Conservation (phyloP, 2,888 invertebrate species). For the Ectobius pallidus region DNA sequence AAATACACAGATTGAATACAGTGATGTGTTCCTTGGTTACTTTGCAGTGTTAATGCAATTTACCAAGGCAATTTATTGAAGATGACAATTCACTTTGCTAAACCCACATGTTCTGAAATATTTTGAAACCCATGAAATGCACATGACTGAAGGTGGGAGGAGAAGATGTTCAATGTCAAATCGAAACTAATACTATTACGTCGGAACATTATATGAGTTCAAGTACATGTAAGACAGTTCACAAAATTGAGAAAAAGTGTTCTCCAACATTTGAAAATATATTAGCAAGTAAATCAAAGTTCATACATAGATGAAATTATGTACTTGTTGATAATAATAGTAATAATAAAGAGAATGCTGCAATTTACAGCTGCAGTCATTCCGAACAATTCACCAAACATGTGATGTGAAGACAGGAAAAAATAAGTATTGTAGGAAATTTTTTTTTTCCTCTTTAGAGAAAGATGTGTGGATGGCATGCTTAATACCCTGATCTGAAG, state of each 20-base stretch:
- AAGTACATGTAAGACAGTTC: constrained; percentile 18
- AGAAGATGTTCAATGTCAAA: constrained; percentile 17
- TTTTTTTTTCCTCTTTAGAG: too few species aligned
- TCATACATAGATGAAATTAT: too few species aligned
- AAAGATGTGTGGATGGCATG: too few species aligned
- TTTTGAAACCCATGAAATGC: neutral
- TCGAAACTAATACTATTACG: constrained; percentile 8
- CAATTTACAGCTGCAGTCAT: constrained; percentile 8
- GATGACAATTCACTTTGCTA: neutral
- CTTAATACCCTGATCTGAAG: too few species aligned
- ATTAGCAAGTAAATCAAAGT: constrained; percentile 6
- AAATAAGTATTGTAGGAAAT: too few species aligned
- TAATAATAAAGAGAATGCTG: too few species aligned
- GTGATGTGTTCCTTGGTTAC: neutral
- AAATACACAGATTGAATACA: constrained; percentile 3
- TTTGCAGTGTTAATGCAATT: neutral
- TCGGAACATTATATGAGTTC: constrained; percentile 16
- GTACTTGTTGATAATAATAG: too few species aligned
- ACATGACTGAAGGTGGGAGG: neutral
- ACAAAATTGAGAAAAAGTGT: neutral
- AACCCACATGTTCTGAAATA: neutral
- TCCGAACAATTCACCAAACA: constrained; percentile 17
- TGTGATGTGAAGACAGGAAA: neutral
- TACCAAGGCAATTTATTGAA: constrained; percentile 13
- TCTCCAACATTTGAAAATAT: constrained; percentile 2